Conservation (phyloP, 1,140 invertebrate species). For the Cardiocondyla obscurior region DNA sequence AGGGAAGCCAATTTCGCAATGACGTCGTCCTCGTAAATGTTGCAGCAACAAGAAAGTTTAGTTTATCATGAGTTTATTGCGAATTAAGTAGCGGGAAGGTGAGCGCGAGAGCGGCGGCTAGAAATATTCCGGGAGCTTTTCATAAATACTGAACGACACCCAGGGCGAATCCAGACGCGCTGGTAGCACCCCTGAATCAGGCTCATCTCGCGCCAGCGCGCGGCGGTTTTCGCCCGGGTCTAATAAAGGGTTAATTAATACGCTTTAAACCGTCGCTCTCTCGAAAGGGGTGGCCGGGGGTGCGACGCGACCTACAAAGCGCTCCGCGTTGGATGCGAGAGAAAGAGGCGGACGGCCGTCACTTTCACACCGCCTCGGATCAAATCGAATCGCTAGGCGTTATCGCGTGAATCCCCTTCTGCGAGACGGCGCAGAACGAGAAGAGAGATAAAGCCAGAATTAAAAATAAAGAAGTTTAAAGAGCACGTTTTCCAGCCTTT, state of each 20-base stretch:
- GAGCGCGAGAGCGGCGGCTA: slow-evolving; percentile 30
- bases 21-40: not conserved
- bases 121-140: slow-evolving; percentile 76
- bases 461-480: slow-evolving; percentile 7
- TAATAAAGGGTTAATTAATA: slow-evolving; percentile 84
- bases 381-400: slow-evolving; percentile 69
- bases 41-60: slow-evolving; percentile 1
- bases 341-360: slow-evolving; percentile 62
- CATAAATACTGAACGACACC: slow-evolving; percentile 82
- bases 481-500: not conserved
- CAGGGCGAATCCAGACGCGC: slow-evolving; percentile 68
- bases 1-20: not conserved
- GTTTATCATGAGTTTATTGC: slow-evolving; percentile 45
- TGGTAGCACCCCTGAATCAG: slow-evolving; percentile 73
- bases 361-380: slow-evolving; percentile 64
- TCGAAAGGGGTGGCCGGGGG: slow-evolving; percentile 67
- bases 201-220: slow-evolving; percentile 77
- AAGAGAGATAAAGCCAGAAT: not conserved
- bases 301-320: slow-evolving; percentile 65
- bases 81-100: slow-evolving; percentile 16
- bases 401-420: slow-evolving; percentile 67
- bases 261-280: slow-evolving; percentile 79
- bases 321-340: slow-evolving; percentile 57
- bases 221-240: slow-evolving; percentile 79
- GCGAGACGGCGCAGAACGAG: not conserved